Percentiles rank a stretch among this genome's conserved stretches.
phyloP scores from a whole-genome alignment of 2,797 vertebrate genomes.

The Brotula barbata region DNA sequence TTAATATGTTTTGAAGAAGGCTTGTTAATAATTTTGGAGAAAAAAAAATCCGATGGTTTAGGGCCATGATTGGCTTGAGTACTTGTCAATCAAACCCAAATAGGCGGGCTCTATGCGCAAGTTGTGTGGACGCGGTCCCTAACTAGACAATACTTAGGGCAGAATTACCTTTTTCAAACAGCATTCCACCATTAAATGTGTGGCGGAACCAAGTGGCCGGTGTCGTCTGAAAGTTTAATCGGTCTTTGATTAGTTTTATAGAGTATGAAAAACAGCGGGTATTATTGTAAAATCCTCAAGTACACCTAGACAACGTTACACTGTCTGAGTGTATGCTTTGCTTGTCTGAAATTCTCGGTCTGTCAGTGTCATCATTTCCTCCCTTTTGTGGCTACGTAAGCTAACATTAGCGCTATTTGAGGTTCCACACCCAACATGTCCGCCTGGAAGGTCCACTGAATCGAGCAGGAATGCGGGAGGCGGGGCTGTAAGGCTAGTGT shows the following conservation, averaged over 20 bases:
- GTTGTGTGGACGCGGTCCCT: not conserved
- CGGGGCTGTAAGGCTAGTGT: constrained; percentile 80
- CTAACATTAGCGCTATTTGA: not conserved
- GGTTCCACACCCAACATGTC: constrained; percentile 78
- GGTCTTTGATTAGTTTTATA: not conserved
- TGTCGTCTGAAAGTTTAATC: not conserved
- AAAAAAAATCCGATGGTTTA: not conserved
- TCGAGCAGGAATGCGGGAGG: constrained; percentile 79
- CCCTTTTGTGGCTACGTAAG: not conserved
- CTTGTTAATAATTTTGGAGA: not conserved
- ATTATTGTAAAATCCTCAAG: not conserved
- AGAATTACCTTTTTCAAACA: rapidly evolving
- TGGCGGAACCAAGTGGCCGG: constrained; percentile 52
- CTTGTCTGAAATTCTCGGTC: not conserved
- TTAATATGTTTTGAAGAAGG: no score
- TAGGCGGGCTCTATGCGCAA: rapidly evolving
- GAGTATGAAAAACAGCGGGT: not conserved
- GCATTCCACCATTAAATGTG: constrained; percentile 43
- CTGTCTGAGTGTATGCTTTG: no score
- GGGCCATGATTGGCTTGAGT: not conserved
- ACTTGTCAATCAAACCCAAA: not conserved
- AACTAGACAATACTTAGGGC: rapidly evolving
- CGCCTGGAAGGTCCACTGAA: constrained; percentile 58
- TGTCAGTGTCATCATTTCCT: not conserved
- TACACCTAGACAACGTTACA: no score